Percentiles rank a stretch among this genome's conserved stretches.
Conservation (phyloP, 2,113 vertebrate species). For the Coptodon bakossiorum region DNA sequence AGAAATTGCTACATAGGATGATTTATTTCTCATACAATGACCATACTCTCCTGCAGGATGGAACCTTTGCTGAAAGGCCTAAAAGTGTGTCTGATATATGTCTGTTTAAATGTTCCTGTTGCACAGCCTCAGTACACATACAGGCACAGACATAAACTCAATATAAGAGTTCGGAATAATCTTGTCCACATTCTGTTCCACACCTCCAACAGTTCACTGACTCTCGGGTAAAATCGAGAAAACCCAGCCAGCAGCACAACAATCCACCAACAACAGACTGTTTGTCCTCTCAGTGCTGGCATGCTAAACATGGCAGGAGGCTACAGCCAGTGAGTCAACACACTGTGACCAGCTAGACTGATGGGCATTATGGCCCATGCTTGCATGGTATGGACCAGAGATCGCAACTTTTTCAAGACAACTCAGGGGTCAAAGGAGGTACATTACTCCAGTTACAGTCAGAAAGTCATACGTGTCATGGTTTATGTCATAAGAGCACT, state of each 20-base stretch:
- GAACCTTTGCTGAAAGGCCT: neutral
- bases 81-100: neutral
- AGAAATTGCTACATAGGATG: neutral
- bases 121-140: neutral
- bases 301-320: neutral
- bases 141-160: neutral
- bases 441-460: neutral
- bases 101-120: neutral
- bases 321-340: constrained; percentile 15
- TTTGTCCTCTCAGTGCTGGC: neutral
- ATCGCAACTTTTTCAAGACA: neutral
- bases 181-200: neutral
- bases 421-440: neutral
- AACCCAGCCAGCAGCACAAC: neutral
- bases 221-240: neutral
- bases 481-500: neutral
- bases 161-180: neutral
- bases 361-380: neutral
- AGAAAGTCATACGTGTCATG: neutral
- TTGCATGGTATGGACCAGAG: neutral
- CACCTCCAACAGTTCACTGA: neutral
- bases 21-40: neutral
- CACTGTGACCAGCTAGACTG: neutral
- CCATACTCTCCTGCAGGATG: neutral
- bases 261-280: constrained; percentile 7